A percentile compares a stretch with the other conserved stretches of the same genome.
Conservation (phyloP, 2,888 invertebrate species). For the Morpho achilles region DNA sequence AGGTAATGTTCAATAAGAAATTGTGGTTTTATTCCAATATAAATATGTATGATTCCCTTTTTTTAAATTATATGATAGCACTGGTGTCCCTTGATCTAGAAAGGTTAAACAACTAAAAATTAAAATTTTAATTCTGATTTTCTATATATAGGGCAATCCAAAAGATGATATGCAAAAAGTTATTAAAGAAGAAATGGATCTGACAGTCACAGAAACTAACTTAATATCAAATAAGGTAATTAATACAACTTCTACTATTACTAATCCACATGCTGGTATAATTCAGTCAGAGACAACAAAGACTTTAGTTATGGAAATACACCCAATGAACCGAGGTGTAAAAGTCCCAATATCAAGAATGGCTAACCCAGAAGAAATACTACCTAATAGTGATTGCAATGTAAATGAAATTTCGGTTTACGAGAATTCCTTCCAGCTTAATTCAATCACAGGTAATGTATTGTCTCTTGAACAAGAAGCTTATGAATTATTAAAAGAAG, state of each 20-base stretch:
- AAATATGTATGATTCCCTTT: too few species aligned
- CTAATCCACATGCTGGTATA: slow-evolving; percentile 50
- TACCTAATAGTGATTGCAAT: slow-evolving; percentile 42
- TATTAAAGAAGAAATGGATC: slow-evolving; percentile 54
- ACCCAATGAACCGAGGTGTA: slow-evolving; percentile 41
- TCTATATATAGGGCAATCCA: slow-evolving; percentile 34
- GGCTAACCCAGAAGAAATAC: slow-evolving; percentile 57
- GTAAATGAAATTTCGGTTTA: slow-evolving; percentile 36
- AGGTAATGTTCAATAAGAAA: background rate
- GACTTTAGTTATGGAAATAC: slow-evolving; percentile 64
- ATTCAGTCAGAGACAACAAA: slow-evolving; percentile 57
- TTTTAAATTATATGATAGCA: too few species aligned
- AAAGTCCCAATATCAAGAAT: slow-evolving; percentile 35
- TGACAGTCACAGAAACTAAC: slow-evolving; percentile 59
- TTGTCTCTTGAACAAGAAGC: slow-evolving; percentile 65
- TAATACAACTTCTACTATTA: slow-evolving; percentile 58
- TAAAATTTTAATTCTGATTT: too few species aligned
- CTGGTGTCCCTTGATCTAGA: too few species aligned
- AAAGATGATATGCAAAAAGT: slow-evolving; percentile 36
- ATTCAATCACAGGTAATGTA: slow-evolving; percentile 66
- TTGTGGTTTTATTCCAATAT: too few species aligned
- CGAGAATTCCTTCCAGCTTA: slow-evolving; percentile 56
- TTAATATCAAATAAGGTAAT: slow-evolving; percentile 64
- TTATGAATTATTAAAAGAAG: slow-evolving; percentile 52
- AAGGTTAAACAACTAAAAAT: too few species aligned